Evolutionary conservation across 2,888 invertebrate species (phyloP).

Genomic region (Lordiphosa fenestrarum): DNA sequence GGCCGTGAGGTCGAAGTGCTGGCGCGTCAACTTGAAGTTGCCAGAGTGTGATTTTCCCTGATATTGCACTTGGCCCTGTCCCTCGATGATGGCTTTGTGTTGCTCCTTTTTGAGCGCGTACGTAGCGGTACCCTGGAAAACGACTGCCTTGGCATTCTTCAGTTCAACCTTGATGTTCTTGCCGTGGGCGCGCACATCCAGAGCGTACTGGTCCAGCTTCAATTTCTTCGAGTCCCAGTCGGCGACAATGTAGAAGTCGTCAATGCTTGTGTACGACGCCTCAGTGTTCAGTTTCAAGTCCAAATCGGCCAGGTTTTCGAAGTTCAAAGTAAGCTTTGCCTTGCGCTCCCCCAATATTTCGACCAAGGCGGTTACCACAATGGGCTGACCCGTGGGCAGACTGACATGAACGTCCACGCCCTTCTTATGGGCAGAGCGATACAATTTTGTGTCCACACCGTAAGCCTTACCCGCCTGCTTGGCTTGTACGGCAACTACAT

Average conservation of each 20-base stretch:
- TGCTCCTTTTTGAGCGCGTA: conserved; percentile 87
- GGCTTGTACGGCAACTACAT: conserved; percentile 79
- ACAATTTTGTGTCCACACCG: conserved; percentile 82
- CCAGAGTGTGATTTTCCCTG: conserved; percentile 85
- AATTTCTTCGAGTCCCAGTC: conserved; percentile 85
- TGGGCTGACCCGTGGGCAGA: conserved; percentile 80
- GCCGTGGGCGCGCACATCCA: conserved; percentile 84
- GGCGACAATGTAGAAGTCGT: conserved; percentile 84
- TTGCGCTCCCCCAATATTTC: conserved; percentile 82
- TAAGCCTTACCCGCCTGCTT: conserved; percentile 84
- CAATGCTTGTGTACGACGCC: conserved; percentile 83
- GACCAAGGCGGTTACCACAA: conserved; percentile 71
- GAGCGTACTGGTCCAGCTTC: conserved; percentile 84
- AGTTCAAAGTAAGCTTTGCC: conserved; percentile 82
- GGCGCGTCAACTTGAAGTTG: conserved; percentile 87
- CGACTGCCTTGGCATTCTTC: conserved; percentile 83
- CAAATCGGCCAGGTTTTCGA: conserved; percentile 82
- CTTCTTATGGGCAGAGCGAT: conserved; percentile 82
- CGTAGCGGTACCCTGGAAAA: conserved; percentile 86
- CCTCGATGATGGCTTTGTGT: conserved; percentile 87
- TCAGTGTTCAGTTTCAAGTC: conserved; percentile 82
- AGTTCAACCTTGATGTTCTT: conserved; percentile 85
- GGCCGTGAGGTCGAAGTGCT: conserved; percentile 82
- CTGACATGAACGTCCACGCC: conserved; percentile 82
- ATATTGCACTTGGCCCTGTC: conserved; percentile 87